These are phyloP conservation scores for Phylloscopus whistleri DNA, from an alignment of 2,113 vertebrate species.

Conservation along the genomic window DNA sequence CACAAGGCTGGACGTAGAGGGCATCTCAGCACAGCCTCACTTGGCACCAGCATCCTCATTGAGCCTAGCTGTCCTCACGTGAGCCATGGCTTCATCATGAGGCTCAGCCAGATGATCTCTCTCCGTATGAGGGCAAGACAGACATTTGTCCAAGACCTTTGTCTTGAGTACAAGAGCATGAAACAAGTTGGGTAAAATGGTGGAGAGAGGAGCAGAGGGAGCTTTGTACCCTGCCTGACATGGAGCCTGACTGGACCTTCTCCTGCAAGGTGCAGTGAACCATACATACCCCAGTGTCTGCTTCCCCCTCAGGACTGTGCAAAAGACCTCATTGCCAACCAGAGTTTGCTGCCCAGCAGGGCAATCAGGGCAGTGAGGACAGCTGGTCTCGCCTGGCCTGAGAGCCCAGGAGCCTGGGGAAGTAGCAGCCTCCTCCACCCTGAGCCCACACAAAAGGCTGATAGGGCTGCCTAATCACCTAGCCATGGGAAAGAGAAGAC, in stretches of 20 bases:
- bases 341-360: background rate
- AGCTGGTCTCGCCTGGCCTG: background rate
- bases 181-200: background rate
- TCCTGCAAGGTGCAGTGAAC: background rate
- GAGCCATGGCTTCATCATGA: background rate
- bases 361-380: background rate
- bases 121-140: background rate
- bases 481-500: constrained; percentile 23
- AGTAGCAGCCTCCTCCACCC: background rate
- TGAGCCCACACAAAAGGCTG: background rate
- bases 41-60: background rate
- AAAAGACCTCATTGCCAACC: background rate
- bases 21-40: background rate
- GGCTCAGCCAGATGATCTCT: background rate
- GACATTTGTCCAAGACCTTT: background rate
- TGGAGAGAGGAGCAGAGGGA: background rate
- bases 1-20: background rate
- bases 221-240: background rate
- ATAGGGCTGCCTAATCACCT: background rate
- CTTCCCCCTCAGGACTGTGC: background rate
- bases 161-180: background rate
- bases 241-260: background rate
- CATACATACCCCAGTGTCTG: background rate
- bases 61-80: background rate
- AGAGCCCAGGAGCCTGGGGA: background rate